These are phyloP conservation scores for Mystacornis crossleyi DNA, from an alignment of 2,113 vertebrate genomes.

Conservation along the genomic window DNA sequence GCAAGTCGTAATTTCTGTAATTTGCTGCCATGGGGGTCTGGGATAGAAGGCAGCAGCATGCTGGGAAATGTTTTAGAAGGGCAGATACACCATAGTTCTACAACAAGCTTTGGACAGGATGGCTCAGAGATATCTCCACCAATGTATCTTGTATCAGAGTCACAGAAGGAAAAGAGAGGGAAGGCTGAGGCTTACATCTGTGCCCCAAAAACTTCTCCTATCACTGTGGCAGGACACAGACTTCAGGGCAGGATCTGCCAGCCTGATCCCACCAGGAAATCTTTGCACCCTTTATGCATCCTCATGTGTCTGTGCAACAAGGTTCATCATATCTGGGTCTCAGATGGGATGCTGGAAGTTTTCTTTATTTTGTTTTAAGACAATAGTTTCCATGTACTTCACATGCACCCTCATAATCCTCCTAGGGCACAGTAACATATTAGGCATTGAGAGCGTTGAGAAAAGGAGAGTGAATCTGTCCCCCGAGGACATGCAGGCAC, in stretches of 20 bases:
- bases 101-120: not conserved
- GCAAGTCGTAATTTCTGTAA: not conserved
- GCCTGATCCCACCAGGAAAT: not conserved
- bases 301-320: not conserved
- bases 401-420: not conserved
- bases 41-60: fast-evolving
- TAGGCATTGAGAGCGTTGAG: not conserved
- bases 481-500: fast-evolving
- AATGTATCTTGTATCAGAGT: not conserved
- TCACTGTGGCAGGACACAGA: not conserved
- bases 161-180: not conserved
- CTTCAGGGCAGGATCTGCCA: not conserved
- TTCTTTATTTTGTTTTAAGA: not conserved
- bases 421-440: not conserved
- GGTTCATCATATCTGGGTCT: not conserved
- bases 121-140: not conserved
- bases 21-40: not conserved
- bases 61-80: not conserved
- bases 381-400: not conserved
- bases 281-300: not conserved
- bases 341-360: not conserved
- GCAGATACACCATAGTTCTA: not conserved
- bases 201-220: not conserved
- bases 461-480: not conserved
- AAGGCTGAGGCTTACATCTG: not conserved